These are phyloP conservation scores for Leptopilina clavipes DNA, from an alignment of 1,140 invertebrate genomes.

Conservation along the genomic window DNA sequence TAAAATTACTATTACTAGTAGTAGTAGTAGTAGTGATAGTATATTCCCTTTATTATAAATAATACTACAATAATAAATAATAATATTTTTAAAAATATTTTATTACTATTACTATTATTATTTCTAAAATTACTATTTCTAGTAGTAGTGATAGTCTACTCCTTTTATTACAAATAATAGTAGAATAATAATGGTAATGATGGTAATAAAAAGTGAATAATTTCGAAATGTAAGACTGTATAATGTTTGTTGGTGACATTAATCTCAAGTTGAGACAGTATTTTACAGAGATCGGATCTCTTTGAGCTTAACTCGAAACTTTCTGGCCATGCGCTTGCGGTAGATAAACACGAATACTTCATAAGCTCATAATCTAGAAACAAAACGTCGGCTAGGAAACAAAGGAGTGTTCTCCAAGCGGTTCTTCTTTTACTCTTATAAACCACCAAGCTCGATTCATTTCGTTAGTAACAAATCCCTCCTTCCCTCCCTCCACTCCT, in stretches of 20 bases:
- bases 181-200: too few relatives aligned
- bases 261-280: constrained; percentile 6
- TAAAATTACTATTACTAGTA: too few relatives aligned
- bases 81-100: too few relatives aligned
- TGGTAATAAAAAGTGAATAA: too few relatives aligned
- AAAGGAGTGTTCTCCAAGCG: constrained; percentile 53
- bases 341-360: constrained; percentile 66
- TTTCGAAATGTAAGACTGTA: background rate
- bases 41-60: too few relatives aligned
- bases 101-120: too few relatives aligned
- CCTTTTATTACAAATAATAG: too few relatives aligned
- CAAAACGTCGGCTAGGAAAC: constrained; percentile 62
- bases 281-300: constrained; percentile 22
- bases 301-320: constrained; percentile 1
- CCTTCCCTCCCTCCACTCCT: too few relatives aligned
- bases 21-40: too few relatives aligned
- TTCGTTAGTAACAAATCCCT: constrained; percentile 23
- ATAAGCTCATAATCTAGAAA: constrained; percentile 67
- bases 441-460: constrained; percentile 21
- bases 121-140: too few relatives aligned
- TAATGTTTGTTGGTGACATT: constrained; percentile 7
- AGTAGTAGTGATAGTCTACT: too few relatives aligned
- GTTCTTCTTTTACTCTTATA: constrained; percentile 41
- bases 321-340: constrained; percentile 46
- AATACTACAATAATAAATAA: too few relatives aligned